Evolutionary conservation across 2,888 invertebrate genomes (phyloP).

Genomic region (Strigamia maritima): DNA sequence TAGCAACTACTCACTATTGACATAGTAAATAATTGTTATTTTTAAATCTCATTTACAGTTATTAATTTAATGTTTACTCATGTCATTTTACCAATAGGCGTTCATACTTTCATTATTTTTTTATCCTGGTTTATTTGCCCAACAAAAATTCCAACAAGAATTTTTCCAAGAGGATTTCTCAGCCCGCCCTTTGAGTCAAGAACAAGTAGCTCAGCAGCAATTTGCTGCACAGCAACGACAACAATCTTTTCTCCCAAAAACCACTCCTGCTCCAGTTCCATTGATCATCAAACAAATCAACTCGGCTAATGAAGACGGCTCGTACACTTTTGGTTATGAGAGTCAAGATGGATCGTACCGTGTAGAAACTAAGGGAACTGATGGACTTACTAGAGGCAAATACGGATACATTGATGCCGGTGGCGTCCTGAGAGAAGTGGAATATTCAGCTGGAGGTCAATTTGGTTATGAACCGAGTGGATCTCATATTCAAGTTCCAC

Average conservation of each 20-base stretch:
- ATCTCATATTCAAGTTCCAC: constrained; percentile 42
- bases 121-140: background rate
- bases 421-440: constrained; percentile 74
- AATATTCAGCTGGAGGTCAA: constrained; percentile 63
- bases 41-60: background rate
- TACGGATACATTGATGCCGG: constrained; percentile 76
- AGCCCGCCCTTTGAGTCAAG: background rate
- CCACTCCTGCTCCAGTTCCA: constrained; percentile 39
- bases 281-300: constrained; percentile 71
- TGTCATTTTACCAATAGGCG: background rate
- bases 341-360: constrained; percentile 81
- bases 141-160: constrained; percentile 12
- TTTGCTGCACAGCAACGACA: background rate
- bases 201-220: background rate
- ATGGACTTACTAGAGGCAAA: constrained; percentile 79
- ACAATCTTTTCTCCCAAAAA: background rate
- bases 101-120: background rate
- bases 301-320: constrained; percentile 75
- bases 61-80: background rate
- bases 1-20: too few species aligned
- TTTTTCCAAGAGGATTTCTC: constrained; percentile 8
- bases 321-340: constrained; percentile 80
- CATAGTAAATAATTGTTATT: too few species aligned
- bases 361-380: constrained; percentile 78
- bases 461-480: constrained; percentile 46